Conservation (phyloP, 1,140 invertebrate genomes). For the Radopholus similis region DNA sequence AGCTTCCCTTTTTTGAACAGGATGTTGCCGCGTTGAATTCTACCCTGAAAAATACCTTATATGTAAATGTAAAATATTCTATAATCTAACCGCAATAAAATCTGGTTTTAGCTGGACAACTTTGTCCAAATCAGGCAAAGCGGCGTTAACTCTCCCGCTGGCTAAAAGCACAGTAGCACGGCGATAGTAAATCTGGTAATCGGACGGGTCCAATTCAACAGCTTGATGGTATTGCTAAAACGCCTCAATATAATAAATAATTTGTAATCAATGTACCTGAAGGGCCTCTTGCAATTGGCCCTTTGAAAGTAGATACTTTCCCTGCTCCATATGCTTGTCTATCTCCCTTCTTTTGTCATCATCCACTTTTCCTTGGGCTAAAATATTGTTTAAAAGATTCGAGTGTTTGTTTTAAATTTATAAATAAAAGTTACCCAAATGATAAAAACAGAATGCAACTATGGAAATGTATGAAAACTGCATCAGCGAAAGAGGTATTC, state of each 20-base stretch:
- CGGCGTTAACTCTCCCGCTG: constrained; percentile 84
- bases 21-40: constrained; percentile 75
- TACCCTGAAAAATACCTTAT: constrained; percentile 65
- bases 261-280: constrained; percentile 62
- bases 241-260: background rate
- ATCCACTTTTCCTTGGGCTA: constrained; percentile 12
- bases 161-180: constrained; percentile 75
- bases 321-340: constrained; percentile 40
- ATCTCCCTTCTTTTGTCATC: constrained; percentile 35
- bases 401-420: background rate
- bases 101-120: constrained; percentile 89
- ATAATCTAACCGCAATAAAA: constrained; percentile 72
- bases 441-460: constrained; percentile 10
- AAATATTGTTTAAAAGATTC: background rate
- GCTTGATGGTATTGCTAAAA: constrained; percentile 85
- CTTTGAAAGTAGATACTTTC: constrained; percentile 38
- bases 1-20: constrained; percentile 71
- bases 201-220: constrained; percentile 88
- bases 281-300: constrained; percentile 92
- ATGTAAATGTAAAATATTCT: background rate
- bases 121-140: constrained; percentile 83
- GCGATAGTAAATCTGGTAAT: constrained; percentile 79
- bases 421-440: constrained; percentile 10
- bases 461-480: constrained; percentile 13
- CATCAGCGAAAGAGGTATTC: constrained; percentile 2